These are phyloP conservation scores for Chouioia cunea DNA, from an alignment of 2,888 invertebrate genomes.

Conservation along the genomic window DNA sequence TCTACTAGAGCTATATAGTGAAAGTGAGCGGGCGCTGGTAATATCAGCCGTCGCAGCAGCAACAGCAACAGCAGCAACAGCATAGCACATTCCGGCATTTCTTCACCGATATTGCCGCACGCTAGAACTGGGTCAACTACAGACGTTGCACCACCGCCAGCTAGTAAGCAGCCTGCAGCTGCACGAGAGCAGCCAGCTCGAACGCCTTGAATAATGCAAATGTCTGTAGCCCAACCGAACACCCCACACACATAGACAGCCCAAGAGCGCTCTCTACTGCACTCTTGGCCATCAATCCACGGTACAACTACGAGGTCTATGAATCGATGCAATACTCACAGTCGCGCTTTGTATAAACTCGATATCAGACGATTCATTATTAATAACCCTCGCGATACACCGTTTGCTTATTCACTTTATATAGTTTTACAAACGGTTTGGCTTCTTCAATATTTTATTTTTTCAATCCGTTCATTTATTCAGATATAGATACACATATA, in stretches of 20 bases:
- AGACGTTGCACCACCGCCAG: slow-evolving; percentile 58
- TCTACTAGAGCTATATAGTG: slow-evolving; percentile 22
- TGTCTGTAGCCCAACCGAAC: slow-evolving; percentile 28
- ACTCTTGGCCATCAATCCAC: slow-evolving; percentile 12
- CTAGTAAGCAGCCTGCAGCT: slow-evolving; percentile 19
- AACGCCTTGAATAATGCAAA: slow-evolving; percentile 42
- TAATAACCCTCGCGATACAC: too few species aligned
- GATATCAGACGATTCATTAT: too few species aligned
- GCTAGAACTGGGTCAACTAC: slow-evolving; percentile 59
- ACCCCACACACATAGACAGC: slow-evolving; percentile 16
- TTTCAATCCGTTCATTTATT: too few species aligned
- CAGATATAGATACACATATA: too few species aligned
- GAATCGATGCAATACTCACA: too few species aligned
- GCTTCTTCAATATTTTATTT: too few species aligned
- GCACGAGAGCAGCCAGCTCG: background rate
- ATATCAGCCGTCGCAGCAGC: background rate
- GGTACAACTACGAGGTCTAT: background rate
- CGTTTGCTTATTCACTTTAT: too few species aligned
- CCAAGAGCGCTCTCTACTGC: slow-evolving; percentile 2
- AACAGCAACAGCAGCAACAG: background rate
- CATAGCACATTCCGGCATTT: slow-evolving; percentile 46
- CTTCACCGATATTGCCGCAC: slow-evolving; percentile 48
- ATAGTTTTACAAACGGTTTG: too few species aligned
- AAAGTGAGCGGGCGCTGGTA: slow-evolving; percentile 42
- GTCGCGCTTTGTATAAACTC: too few species aligned